A percentile compares a stretch with the other conserved stretches of the same genome.
These are phyloP conservation scores for Allenopithecus nigroviridis DNA, from an alignment of 2,797 vertebrate species.

Conservation along the genomic window DNA sequence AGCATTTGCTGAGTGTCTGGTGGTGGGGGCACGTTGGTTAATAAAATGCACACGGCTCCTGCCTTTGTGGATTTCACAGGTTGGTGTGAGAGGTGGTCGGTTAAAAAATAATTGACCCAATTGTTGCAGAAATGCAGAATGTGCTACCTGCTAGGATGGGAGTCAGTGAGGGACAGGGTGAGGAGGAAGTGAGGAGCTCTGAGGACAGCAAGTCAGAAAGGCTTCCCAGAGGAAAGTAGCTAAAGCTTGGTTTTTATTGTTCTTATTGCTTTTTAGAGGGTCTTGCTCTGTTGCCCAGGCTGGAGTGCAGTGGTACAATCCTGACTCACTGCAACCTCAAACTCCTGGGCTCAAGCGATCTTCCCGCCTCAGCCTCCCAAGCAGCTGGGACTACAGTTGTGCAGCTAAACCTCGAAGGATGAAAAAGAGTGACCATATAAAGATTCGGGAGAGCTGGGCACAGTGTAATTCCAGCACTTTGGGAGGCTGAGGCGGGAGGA, in stretches of 20 bases:
- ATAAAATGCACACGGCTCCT: background rate
- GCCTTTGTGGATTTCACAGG: background rate
- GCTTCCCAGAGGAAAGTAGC: background rate
- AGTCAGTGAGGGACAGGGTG: background rate
- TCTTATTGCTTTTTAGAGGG: background rate
- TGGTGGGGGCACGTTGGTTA: too few species aligned
- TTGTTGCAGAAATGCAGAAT: accelerated
- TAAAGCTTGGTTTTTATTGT: background rate
- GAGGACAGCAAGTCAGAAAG: background rate
- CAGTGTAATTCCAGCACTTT: too few species aligned
- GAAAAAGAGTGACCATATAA: background rate
- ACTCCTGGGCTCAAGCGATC: background rate
- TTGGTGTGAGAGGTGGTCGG: background rate
- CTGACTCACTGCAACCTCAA: background rate
- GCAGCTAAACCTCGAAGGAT: background rate
- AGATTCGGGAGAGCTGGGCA: background rate
- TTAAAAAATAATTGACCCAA: background rate
- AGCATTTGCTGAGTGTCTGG: background rate
- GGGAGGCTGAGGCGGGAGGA: too few species aligned
- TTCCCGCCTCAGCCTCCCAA: background rate
- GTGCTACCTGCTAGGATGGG: too few species aligned
- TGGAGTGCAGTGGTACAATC: background rate
- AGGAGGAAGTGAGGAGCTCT: background rate
- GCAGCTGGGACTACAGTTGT: too few species aligned
- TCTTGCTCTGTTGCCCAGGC: background rate